Percentiles rank a stretch among this genome's conserved stretches.
Evolutionary conservation across 2,888 invertebrate species (phyloP).

Genomic region (Tenthredo scrophulariae): DNA sequence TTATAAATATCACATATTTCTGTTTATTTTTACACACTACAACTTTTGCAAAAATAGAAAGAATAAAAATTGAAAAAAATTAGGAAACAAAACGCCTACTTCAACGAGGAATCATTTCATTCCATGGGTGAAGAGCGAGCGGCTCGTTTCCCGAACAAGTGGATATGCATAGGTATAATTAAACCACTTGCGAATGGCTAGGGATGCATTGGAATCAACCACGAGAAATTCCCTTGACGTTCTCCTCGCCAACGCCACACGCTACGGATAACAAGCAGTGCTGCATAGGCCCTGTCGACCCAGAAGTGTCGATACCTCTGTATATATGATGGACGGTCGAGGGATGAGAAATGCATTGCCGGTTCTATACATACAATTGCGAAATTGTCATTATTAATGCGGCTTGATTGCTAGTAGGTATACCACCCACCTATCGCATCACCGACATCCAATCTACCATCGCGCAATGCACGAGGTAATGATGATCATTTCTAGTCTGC

Average conservation of each 20-base stretch:
- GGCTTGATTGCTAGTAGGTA: constrained; percentile 13
- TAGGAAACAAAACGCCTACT: background rate
- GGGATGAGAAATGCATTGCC: constrained; percentile 40
- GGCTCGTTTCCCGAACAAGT: constrained; percentile 11
- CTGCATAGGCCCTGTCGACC: constrained; percentile 1
- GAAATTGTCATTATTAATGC: constrained; percentile 36
- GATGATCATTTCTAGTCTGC: constrained; percentile 16
- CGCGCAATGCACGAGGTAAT: background rate
- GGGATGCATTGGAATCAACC: constrained; percentile 31
- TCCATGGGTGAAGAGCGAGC: background rate
- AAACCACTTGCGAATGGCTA: constrained; percentile 37
- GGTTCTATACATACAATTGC: constrained; percentile 14
- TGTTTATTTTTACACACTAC: background rate
- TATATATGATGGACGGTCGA: background rate
- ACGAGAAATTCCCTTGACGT: constrained; percentile 31
- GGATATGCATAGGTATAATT: constrained; percentile 28
- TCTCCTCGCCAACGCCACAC: constrained; percentile 13
- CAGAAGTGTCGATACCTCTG: constrained; percentile 29
- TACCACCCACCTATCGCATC: background rate
- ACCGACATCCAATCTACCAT: constrained; percentile 12
- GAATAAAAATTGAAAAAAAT: background rate
- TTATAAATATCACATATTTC: constrained; percentile 27
- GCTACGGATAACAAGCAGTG: constrained; percentile 16
- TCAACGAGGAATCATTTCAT: background rate
- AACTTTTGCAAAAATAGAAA: background rate